Conservation (phyloP, 2,888 invertebrate genomes). For the Elegia similella region DNA sequence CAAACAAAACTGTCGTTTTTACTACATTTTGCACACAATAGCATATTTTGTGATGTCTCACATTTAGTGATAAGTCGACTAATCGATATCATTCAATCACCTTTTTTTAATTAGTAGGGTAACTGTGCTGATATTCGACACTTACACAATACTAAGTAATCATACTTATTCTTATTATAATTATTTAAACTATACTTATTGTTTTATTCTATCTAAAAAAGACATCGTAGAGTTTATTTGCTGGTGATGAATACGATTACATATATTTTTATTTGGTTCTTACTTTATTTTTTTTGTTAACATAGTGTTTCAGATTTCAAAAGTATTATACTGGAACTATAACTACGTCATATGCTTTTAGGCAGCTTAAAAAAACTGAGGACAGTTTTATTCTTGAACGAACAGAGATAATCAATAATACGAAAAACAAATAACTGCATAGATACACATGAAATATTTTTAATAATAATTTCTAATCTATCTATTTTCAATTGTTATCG, state of each 20-base stretch:
- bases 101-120: constrained; percentile 6
- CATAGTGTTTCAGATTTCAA: not conserved
- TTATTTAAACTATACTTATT: too few relatives aligned
- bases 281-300: not conserved
- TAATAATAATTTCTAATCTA: too few relatives aligned
- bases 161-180: not conserved
- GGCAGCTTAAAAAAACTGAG: not conserved
- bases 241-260: too few relatives aligned
- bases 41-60: constrained; percentile 14
- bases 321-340: too few relatives aligned
- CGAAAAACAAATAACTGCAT: too few relatives aligned
- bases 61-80: constrained; percentile 17
- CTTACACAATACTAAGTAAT: not conserved
- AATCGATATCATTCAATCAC: constrained; percentile 16
- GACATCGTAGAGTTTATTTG: too few relatives aligned
- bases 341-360: too few relatives aligned
- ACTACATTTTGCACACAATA: constrained; percentile 5
- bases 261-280: not conserved
- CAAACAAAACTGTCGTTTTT: not conserved
- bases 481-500: too few relatives aligned
- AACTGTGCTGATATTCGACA: not conserved
- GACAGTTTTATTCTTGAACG: too few relatives aligned
- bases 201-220: too few relatives aligned
- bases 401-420: too few relatives aligned
- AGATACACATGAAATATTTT: too few relatives aligned